Percentiles rank a stretch among this genome's conserved stretches.
Conservation (phyloP, 2,797 vertebrate species). For the Columba guinea region DNA sequence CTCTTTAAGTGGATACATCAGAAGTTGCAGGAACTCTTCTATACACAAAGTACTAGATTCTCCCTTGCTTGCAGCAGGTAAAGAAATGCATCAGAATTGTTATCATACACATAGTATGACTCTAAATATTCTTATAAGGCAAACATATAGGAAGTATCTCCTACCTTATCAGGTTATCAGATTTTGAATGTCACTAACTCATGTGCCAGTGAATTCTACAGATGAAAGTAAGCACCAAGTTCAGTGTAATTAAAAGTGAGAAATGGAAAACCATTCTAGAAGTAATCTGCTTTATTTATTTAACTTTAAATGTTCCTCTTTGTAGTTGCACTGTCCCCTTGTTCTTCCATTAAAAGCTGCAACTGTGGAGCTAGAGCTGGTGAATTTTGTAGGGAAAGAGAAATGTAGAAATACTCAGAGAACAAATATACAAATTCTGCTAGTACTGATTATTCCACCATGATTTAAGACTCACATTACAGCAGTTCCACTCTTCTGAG, state of each 20-base stretch:
- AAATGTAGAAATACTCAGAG: not conserved
- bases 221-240: not conserved
- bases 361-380: not conserved
- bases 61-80: not conserved
- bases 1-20: not conserved
- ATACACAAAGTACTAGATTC: not conserved
- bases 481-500: not conserved
- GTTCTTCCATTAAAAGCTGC: not conserved
- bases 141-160: not conserved
- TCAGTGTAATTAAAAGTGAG: not conserved
- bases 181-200: not conserved
- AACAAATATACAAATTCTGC: not conserved
- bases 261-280: not conserved
- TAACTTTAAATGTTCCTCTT: not conserved
- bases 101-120: not conserved
- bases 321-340: not conserved
- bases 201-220: not conserved
- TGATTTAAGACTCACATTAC: not conserved
- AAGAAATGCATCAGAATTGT: not conserved
- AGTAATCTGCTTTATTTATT: not conserved
- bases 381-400: not conserved
- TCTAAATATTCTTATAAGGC: not conserved
- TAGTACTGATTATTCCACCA: not conserved
- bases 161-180: not conserved
- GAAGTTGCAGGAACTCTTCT: not conserved